Percentiles rank a stretch among this genome's conserved stretches.
Evolutionary conservation across 2,888 invertebrate genomes (phyloP).

Genomic region (Drosophila picticornis): DNA sequence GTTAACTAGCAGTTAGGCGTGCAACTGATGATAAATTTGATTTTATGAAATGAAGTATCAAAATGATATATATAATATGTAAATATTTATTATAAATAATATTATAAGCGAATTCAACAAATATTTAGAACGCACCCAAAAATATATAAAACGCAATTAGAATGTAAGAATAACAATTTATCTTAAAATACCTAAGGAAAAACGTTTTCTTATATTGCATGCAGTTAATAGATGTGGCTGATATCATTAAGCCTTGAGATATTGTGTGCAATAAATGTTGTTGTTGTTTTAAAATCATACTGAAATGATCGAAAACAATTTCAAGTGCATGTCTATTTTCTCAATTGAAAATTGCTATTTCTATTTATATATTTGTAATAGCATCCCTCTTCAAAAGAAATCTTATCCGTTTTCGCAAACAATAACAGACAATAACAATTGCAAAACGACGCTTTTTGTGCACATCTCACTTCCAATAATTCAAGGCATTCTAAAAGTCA

Average conservation of each 20-base stretch:
- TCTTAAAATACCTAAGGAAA: background rate
- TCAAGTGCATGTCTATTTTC: background rate
- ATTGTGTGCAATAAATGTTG: background rate
- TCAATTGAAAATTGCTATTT: background rate
- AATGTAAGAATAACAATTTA: background rate
- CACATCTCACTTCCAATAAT: background rate
- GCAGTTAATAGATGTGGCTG: background rate
- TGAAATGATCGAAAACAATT: too few species aligned
- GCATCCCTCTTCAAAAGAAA: background rate
- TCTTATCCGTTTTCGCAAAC: too few species aligned
- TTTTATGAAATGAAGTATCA: too few species aligned
- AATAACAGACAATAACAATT: too few species aligned
- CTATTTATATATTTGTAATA: background rate
- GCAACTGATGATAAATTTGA: background rate
- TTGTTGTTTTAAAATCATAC: background rate
- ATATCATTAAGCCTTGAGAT: background rate
- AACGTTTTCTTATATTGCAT: background rate
- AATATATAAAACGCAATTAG: too few species aligned
- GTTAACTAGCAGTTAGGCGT: slow-evolving; percentile 28
- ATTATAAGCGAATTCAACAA: too few species aligned
- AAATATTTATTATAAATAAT: too few species aligned
- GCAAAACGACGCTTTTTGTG: too few species aligned
- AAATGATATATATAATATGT: too few species aligned
- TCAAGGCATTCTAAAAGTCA: background rate
- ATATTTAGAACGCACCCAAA: too few species aligned